Evolutionary conservation across 2,797 vertebrate genomes (phyloP).

Genomic region (Poliocrania exsul): DNA sequence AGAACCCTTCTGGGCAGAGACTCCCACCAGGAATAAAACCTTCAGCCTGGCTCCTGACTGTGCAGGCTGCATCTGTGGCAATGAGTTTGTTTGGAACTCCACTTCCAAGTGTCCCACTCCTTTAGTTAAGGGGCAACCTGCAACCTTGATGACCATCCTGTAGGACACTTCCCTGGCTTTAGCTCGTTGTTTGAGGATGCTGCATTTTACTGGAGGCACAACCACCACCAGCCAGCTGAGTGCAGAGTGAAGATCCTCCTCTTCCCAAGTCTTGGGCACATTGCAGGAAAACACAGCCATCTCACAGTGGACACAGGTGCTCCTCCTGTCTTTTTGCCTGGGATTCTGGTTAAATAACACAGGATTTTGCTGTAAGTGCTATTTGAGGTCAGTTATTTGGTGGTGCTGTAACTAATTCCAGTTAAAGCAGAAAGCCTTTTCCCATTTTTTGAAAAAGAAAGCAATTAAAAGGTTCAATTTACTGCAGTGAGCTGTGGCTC

Average conservation of each 20-base stretch:
- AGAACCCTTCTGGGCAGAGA: background rate
- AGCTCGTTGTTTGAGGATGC: background rate
- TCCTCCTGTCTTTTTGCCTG: background rate
- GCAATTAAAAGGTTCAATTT: background rate
- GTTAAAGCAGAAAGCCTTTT: background rate
- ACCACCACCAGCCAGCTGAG: background rate
- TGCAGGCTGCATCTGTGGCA: background rate
- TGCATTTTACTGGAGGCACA: background rate
- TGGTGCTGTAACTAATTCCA: background rate
- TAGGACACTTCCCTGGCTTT: background rate
- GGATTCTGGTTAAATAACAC: background rate
- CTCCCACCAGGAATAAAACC: accelerated
- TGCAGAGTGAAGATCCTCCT: background rate
- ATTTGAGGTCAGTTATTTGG: background rate
- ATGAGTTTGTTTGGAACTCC: accelerated
- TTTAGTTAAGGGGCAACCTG: background rate
- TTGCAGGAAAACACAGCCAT: background rate
- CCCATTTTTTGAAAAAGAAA: background rate
- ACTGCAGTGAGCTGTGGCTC: background rate
- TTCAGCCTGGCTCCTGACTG: background rate
- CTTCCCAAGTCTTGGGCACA: background rate
- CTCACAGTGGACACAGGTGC: accelerated
- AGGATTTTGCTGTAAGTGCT: background rate
- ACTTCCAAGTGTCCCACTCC: accelerated
- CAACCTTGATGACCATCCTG: background rate